These are phyloP conservation scores for Proctacanthus coquilletti DNA, from an alignment of 1,140 invertebrate genomes.

Conservation along the genomic window DNA sequence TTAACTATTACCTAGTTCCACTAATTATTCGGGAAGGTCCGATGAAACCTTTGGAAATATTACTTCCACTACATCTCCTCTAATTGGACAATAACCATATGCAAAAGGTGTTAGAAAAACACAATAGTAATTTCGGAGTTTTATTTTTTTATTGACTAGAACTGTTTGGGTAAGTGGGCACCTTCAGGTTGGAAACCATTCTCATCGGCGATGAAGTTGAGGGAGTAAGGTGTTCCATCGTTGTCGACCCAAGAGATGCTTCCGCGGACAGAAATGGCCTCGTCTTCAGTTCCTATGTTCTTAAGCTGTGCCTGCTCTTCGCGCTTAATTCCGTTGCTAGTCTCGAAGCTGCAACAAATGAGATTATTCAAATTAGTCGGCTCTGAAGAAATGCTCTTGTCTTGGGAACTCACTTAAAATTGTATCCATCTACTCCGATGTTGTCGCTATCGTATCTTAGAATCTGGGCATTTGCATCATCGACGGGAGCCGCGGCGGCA, in stretches of 20 bases:
- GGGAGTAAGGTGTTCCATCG: conserved; percentile 44
- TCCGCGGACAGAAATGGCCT: conserved; percentile 41
- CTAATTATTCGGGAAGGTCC: too few species aligned
- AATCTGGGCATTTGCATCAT: conserved; percentile 16
- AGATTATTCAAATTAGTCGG: too few species aligned
- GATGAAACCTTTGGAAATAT: too few species aligned
- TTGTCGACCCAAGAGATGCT: conserved; percentile 46
- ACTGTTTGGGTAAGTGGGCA: conserved; percentile 30
- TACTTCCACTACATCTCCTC: too few species aligned
- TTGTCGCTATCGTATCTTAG: conserved; percentile 20
- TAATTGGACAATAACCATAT: too few species aligned
- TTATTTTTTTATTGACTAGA: too few species aligned
- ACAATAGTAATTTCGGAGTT: too few species aligned
- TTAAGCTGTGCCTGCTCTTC: conserved; percentile 42
- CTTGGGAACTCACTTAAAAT: conserved; percentile 28
- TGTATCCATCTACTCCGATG: conserved; percentile 27
- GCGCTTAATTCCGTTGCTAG: conserved; percentile 46
- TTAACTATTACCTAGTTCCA: too few species aligned
- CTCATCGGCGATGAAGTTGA: conserved; percentile 53
- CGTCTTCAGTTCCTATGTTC: conserved; percentile 35
- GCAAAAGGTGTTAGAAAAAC: too few species aligned
- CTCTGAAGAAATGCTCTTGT: too few species aligned
- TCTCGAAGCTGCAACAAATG: conserved; percentile 45
- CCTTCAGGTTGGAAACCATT: conserved; percentile 49
- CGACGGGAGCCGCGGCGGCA: conserved; percentile 3